Percentiles rank a stretch among this genome's conserved stretches.
These are phyloP conservation scores for Coecobrya sp. DNA, from an alignment of 2,888 invertebrate genomes.

Conservation along the genomic window DNA sequence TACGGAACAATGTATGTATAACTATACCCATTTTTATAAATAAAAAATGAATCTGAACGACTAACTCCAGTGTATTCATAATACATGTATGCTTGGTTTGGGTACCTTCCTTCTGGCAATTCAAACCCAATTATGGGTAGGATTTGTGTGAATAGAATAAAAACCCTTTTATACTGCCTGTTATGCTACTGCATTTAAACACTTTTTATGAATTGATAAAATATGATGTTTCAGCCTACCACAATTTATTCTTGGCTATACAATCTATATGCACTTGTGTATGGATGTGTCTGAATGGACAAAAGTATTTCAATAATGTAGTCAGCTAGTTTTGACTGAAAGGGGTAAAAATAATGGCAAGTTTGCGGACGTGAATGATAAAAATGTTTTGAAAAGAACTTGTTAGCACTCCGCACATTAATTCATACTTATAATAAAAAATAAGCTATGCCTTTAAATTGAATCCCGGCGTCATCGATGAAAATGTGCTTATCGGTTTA, in stretches of 20 bases:
- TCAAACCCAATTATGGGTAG: conserved; percentile 35
- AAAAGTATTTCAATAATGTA: conserved; percentile 8
- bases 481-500: background rate
- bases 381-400: conserved; percentile 45
- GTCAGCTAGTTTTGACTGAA: background rate
- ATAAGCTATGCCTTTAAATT: conserved; percentile 1
- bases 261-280: background rate
- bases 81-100: background rate
- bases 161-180: background rate
- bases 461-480: background rate
- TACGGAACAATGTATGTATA: background rate
- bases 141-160: conserved; percentile 14
- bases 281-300: background rate
- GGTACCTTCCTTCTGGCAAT: conserved; percentile 20
- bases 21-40: conserved; percentile 12
- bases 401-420: conserved; percentile 31
- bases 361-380: conserved; percentile 27
- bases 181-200: background rate
- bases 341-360: conserved; percentile 44
- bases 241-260: background rate
- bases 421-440: background rate
- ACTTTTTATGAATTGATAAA: background rate
- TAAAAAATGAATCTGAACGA: background rate
- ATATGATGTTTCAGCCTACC: conserved; percentile 13
- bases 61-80: background rate